Base-by-base conservation (phyloP, 2,888 invertebrate genomes). In the Chrysotoxum bicinctum region DNA sequence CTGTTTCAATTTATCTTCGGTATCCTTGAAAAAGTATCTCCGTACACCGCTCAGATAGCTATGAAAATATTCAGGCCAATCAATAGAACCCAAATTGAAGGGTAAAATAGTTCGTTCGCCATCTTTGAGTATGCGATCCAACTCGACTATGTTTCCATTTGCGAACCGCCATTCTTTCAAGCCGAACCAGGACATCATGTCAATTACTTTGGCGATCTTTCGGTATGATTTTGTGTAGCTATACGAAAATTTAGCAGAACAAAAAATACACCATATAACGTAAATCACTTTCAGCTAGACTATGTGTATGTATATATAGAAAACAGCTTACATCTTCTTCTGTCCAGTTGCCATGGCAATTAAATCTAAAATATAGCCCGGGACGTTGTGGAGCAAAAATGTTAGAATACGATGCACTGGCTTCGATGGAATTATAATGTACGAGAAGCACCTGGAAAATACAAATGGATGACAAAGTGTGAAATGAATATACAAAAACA, bases 21-120 rank as follows among this genome's bases (percentile, higher is more conserved):
- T 90, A 89, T 96, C 96, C 90, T 96, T 96, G 87, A 96, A 93
- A 88, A 96, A 92, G 90, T 94, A 95, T 81, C 93, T 91, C 88
- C 95, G 93, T 73, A 95, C 93, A 48, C 96, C 96, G 88, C 93
- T 93, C 58, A 95, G 93, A 90, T 96, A 96, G 74, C 93, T 93
- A 85, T 93, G 92, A 89, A 96, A 94, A 90, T 95, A 96, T 64
- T 93, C 90, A 56, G 93, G 91, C 96, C 96, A 96, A 89, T 95
- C 92, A 81, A 96, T 93, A 68, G 93, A 92, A 37, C 92, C 92
- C 80, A 96, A 93, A 89, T 94, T 94, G 89, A 96, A 95, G 89
- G 91, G 91, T 82, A 92, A 89, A 87, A 90, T 83, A 69, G 88
- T 87, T 32, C 89, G 90, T 26, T 89, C 89, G 79, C 89, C 89